These are phyloP conservation scores for Melipona bicolor DNA, from an alignment of 2,888 invertebrate species.

Conservation along the genomic window DNA sequence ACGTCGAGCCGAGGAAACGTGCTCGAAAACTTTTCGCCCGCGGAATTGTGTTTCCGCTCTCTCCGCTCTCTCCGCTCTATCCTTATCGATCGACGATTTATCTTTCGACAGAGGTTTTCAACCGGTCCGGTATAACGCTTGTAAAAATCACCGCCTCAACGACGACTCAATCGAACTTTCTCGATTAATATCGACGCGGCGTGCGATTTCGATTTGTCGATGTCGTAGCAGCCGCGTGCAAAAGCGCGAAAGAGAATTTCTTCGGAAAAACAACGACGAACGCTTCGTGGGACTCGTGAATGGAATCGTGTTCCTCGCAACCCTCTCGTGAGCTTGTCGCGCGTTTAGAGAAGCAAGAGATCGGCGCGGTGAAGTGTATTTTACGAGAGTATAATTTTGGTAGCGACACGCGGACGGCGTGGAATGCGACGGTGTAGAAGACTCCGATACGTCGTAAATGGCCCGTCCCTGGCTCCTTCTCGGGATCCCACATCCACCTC, in stretches of 20 bases:
- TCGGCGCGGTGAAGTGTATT: constrained; percentile 53
- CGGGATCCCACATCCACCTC: constrained; percentile 44
- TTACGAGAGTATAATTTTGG: constrained; percentile 74
- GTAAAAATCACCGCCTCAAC: not conserved
- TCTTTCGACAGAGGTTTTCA: too few species aligned
- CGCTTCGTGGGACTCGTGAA: constrained; percentile 10
- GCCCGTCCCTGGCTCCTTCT: constrained; percentile 40
- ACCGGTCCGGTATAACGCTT: not conserved
- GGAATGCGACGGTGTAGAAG: constrained; percentile 73
- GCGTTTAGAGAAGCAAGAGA: constrained; percentile 31
- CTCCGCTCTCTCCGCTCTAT: too few species aligned
- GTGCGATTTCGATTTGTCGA: not conserved
- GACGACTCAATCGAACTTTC: constrained; percentile 17
- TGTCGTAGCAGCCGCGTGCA: not conserved
- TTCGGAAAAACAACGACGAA: not conserved
- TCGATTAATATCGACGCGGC: constrained; percentile 5
- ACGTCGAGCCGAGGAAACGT: too few species aligned
- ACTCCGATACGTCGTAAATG: constrained; percentile 74
- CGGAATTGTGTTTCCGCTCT: not conserved
- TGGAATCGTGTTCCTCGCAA: constrained; percentile 23
- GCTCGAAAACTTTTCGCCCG: not conserved
- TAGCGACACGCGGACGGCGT: constrained; percentile 66
- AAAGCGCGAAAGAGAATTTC: not conserved
- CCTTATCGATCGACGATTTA: not conserved
- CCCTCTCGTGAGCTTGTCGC: constrained; percentile 35